These are phyloP conservation scores for Sminthopsis crassicaudata DNA, from an alignment of 2,113 vertebrate genomes.

Conservation along the genomic window DNA sequence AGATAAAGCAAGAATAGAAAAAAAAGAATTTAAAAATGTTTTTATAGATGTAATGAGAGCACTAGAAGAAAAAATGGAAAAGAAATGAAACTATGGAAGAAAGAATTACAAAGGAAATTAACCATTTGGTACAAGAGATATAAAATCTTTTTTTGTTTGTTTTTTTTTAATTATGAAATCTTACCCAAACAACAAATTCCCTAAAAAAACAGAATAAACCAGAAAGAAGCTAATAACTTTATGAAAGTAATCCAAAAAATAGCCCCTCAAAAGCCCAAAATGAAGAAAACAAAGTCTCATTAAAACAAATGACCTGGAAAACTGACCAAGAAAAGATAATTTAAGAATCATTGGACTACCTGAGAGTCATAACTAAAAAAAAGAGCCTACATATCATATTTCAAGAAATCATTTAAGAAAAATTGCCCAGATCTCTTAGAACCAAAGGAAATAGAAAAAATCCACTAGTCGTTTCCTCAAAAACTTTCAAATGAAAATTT, in stretches of 20 bases:
- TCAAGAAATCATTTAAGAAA: neutral
- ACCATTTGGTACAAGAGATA: neutral
- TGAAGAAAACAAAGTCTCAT: neutral
- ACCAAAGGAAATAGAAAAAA: neutral
- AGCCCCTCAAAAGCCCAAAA: neutral
- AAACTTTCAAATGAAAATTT: neutral
- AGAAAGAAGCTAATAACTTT: neutral
- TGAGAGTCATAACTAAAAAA: neutral
- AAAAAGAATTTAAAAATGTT: neutral
- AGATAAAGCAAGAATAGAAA: neutral
- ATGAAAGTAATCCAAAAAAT: neutral
- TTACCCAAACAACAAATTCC: neutral
- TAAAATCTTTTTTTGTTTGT: neutral
- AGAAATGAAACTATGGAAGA: neutral
- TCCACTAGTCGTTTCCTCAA: neutral
- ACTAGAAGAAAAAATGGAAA: neutral
- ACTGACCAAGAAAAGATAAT: neutral
- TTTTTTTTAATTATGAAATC: neutral
- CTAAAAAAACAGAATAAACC: neutral
- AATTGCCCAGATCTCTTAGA: neutral
- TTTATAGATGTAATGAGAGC: neutral
- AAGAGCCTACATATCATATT: neutral
- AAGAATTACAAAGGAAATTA: neutral
- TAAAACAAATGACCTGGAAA: neutral
- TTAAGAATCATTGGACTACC: neutral